Conservation (phyloP, 2,888 invertebrate species). For the Helobdella robusta region DNA sequence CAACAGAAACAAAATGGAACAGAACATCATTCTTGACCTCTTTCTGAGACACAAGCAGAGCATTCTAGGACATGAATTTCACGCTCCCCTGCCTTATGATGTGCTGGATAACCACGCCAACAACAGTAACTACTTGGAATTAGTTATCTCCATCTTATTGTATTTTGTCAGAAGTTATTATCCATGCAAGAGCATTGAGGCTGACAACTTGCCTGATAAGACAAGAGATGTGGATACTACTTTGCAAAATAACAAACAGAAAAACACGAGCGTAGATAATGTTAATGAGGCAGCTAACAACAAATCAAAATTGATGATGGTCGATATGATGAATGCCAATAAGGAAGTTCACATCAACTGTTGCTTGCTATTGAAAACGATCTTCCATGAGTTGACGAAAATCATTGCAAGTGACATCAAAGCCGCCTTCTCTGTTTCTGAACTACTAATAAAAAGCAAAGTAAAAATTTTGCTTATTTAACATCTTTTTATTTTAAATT, state of each 20-base stretch:
- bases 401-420: slow-evolving; percentile 50
- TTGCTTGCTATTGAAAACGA: slow-evolving; percentile 63
- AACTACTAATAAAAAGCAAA: slow-evolving; percentile 63
- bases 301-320: slow-evolving; percentile 59
- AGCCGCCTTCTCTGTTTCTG: slow-evolving; percentile 57
- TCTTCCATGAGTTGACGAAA: slow-evolving; percentile 63
- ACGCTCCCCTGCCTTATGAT: slow-evolving; percentile 53
- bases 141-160: slow-evolving; percentile 62
- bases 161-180: slow-evolving; percentile 73
- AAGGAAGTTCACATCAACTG: slow-evolving; percentile 59
- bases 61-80: slow-evolving; percentile 59
- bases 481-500: neutral
- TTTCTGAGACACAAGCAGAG: slow-evolving; percentile 69
- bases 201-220: too few relatives aligned
- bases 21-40: slow-evolving; percentile 56
- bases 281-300: too few relatives aligned
- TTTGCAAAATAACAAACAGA: too few relatives aligned
- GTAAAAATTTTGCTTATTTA: slow-evolving; percentile 4
- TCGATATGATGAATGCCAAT: slow-evolving; percentile 62
- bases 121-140: slow-evolving; percentile 23
- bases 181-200: too few relatives aligned
- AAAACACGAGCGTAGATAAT: too few relatives aligned
- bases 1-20: slow-evolving; percentile 39
- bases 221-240: too few relatives aligned
- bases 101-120: slow-evolving; percentile 59